Evolutionary conservation across 1,140 invertebrate species (phyloP).

Genomic region (Anastrepha ludens): DNA sequence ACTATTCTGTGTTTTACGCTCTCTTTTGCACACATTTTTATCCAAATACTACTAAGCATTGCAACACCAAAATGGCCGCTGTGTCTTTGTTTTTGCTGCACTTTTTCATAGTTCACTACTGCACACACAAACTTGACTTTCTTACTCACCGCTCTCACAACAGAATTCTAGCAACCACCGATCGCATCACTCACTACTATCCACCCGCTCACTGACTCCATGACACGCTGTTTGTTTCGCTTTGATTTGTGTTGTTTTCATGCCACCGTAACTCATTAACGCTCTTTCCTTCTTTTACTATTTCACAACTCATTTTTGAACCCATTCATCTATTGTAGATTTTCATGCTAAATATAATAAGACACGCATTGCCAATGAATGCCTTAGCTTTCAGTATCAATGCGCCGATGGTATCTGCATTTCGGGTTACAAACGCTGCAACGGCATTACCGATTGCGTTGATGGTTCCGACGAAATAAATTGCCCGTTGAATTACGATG

Average conservation of each 20-base stretch:
- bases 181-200: background rate
- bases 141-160: background rate
- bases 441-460: constrained; percentile 80
- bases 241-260: constrained; percentile 29
- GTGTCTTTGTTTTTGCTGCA: no score
- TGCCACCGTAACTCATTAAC: background rate
- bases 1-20: no score
- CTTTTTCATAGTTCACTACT: no score
- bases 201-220: background rate
- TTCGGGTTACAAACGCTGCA: constrained; percentile 78
- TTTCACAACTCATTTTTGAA: constrained; percentile 27
- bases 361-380: constrained; percentile 66
- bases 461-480: constrained; percentile 82
- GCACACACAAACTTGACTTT: no score
- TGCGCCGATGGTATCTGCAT: constrained; percentile 82
- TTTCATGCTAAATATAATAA: constrained; percentile 69
- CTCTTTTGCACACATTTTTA: no score
- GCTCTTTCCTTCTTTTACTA: constrained; percentile 18
- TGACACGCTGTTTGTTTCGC: background rate
- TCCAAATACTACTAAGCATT: no score
- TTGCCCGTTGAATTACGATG: constrained; percentile 75
- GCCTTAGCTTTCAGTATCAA: constrained; percentile 75
- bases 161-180: background rate
- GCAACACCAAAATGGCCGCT: no score
- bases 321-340: constrained; percentile 59